These are phyloP conservation scores for Hetaerina americana DNA, from an alignment of 1,140 invertebrate genomes.

Conservation along the genomic window DNA sequence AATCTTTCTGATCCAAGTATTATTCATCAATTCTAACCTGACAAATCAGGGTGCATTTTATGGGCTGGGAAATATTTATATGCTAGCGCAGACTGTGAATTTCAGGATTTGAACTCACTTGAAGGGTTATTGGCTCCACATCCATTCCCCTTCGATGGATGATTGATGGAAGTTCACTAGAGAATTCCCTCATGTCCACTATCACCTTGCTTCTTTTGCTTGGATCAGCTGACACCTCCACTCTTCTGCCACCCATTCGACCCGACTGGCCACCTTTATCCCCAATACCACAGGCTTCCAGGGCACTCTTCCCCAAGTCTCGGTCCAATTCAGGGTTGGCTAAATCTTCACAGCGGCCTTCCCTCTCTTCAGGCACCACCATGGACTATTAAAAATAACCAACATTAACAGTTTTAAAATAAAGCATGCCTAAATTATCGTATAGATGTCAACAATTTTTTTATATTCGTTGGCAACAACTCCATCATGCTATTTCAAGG, in stretches of 20 bases:
- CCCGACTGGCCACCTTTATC: no score
- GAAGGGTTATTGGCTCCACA: conserved; percentile 81
- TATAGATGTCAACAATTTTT: conserved; percentile 1
- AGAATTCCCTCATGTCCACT: conserved; percentile 97
- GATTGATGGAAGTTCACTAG: conserved; percentile 87
- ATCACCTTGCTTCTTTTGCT: conserved; percentile 51
- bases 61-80: no score
- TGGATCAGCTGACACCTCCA: conserved; percentile 15
- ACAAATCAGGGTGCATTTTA: no score
- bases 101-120: no score
- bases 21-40: no score
- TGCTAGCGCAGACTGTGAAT: no score
- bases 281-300: conserved; percentile 28
- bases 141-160: conserved; percentile 88
- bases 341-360: conserved; percentile 66
- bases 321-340: conserved; percentile 36
- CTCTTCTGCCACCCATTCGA: conserved; percentile 30
- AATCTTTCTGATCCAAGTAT: no score
- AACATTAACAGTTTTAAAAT: conserved; percentile 8
- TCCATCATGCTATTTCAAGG: no score
- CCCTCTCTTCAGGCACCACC: conserved; percentile 84
- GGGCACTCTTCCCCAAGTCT: conserved; percentile 24
- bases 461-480: no score
- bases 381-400: conserved; percentile 49
- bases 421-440: background rate